Conservation (phyloP, 2,113 vertebrate genomes). For the Pampusana beccarii region DNA sequence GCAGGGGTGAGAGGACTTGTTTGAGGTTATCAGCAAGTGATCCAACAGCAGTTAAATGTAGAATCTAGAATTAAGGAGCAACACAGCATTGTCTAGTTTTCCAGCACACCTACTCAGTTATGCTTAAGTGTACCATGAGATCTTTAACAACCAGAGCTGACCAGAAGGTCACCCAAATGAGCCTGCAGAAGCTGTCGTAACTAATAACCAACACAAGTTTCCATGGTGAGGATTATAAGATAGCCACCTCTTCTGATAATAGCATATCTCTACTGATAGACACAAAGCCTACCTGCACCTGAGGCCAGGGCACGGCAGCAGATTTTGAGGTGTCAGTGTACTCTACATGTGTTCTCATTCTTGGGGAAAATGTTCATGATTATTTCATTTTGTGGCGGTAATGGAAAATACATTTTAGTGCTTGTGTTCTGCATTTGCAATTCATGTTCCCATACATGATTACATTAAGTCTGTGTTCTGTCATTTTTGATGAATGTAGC, state of each 20-base stretch:
- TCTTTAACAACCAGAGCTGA: background rate
- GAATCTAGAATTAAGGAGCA: background rate
- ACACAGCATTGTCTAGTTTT: background rate
- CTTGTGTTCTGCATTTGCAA: conserved; percentile 87
- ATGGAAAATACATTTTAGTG: conserved; percentile 86
- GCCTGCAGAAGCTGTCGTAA: background rate
- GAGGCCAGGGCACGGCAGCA: background rate
- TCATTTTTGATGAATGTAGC: conserved; percentile 96
- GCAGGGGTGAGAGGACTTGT: background rate
- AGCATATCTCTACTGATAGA: background rate
- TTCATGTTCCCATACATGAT: conserved; percentile 94
- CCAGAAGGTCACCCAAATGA: background rate
- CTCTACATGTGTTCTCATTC: conserved; percentile 72
- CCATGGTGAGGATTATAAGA: background rate
- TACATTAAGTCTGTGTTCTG: conserved; percentile 97
- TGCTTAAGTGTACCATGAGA: background rate
- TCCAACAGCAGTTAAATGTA: background rate
- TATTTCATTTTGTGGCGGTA: conserved; percentile 93
- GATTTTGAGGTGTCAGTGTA: conserved; percentile 68
- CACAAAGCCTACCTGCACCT: conserved; percentile 10
- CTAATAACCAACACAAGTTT: conserved; percentile 50
- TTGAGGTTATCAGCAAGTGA: background rate
- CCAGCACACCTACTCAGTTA: background rate
- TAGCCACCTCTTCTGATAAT: background rate
- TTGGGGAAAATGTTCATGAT: conserved; percentile 88